phyloP scores from a whole-genome alignment of 2,113 vertebrate species.

The Charadrius vociferus region DNA sequence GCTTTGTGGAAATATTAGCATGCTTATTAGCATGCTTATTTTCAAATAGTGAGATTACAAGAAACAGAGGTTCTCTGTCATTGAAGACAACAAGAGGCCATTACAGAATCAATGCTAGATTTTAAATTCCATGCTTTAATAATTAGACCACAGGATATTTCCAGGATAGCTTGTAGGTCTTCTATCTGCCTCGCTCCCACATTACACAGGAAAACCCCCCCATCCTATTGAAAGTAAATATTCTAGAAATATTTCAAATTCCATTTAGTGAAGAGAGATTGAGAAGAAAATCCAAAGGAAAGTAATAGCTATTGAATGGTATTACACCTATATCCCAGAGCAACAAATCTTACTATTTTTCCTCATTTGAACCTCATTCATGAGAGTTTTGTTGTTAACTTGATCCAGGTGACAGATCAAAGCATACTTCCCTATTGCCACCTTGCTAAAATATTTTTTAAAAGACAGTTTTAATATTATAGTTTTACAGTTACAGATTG shows the following conservation, averaged over 20 bases:
- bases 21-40: neutral
- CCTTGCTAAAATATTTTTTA: constrained; percentile 80
- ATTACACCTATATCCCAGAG: constrained; percentile 67
- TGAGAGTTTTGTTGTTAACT: constrained; percentile 73
- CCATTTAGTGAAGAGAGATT: constrained; percentile 20
- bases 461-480: constrained; percentile 75
- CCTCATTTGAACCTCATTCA: constrained; percentile 73
- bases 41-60: neutral
- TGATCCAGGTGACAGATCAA: constrained; percentile 81
- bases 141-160: neutral
- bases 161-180: neutral
- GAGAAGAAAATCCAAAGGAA: constrained; percentile 52
- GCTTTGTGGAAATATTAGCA: neutral
- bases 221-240: neutral
- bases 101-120: neutral
- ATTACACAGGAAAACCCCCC: neutral
- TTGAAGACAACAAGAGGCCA: neutral
- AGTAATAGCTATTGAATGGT: constrained; percentile 47
- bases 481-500: constrained; percentile 77
- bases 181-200: neutral
- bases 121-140: neutral
- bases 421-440: constrained; percentile 73
- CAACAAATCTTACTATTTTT: constrained; percentile 71
- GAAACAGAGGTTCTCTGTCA: neutral
- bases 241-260: constrained; percentile 55